Conservation (phyloP, 1,140 invertebrate species). For the Marisa cornuarietis region DNA sequence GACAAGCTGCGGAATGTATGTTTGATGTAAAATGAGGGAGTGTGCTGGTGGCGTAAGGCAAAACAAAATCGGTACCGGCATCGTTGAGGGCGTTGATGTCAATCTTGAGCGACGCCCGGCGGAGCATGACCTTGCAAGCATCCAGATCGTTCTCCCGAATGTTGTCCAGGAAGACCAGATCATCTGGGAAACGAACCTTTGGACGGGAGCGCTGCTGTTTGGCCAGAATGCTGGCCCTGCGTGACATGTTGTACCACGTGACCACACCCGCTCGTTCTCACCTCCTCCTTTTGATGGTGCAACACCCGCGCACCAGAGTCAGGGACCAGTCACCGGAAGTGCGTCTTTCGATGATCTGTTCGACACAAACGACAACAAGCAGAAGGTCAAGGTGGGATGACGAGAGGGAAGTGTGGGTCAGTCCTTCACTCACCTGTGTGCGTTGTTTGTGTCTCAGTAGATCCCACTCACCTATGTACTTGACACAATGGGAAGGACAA, state of each 20-base stretch:
- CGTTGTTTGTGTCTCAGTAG: too few species aligned
- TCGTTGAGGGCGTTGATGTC: conserved; percentile 62
- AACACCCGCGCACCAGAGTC: neutral
- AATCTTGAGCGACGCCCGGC: conserved; percentile 60
- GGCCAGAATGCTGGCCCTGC: conserved; percentile 58
- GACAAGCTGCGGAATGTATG: neutral
- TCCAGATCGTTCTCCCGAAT: conserved; percentile 64
- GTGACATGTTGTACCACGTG: conserved; percentile 51
- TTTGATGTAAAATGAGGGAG: too few species aligned
- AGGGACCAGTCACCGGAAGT: neutral
- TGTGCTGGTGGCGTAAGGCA: neutral
- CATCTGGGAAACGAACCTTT: conserved; percentile 62
- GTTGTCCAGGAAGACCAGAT: conserved; percentile 64
- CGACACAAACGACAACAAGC: neutral
- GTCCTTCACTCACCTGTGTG: too few species aligned
- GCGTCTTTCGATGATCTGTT: neutral
- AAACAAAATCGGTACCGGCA: too few species aligned
- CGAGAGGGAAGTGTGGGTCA: too few species aligned
- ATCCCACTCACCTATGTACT: too few species aligned
- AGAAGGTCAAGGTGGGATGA: too few species aligned
- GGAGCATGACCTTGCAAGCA: conserved; percentile 58
- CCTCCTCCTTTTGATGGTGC: neutral
- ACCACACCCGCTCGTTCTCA: too few species aligned
- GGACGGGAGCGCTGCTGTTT: conserved; percentile 61
- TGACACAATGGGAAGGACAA: too few species aligned